Conservation (phyloP, 2,797 vertebrate species). For the Champsocephalus esox region DNA sequence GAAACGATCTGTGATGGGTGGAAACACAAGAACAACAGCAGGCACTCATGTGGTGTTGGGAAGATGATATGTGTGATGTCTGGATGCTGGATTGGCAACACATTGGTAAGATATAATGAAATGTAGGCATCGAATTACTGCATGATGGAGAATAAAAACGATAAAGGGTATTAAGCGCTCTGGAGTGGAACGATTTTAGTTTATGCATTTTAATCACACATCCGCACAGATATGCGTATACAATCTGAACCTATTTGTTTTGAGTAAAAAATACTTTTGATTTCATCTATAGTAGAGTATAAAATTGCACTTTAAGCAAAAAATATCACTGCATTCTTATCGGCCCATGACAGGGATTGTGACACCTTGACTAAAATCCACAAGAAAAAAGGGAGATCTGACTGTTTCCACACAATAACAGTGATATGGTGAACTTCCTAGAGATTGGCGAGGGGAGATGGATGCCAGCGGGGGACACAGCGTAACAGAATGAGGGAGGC, state of each 20-base stretch:
- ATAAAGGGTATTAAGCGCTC: conserved; percentile 32
- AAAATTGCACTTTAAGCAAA: conserved; percentile 4
- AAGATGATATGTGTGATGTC: conserved; percentile 76
- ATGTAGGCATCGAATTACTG: conserved; percentile 66
- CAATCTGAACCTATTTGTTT: conserved; percentile 28
- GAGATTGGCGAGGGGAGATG: conserved; percentile 33
- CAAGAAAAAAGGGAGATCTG: conserved; percentile 11
- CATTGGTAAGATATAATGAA: conserved; percentile 46
- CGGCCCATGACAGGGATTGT: background rate
- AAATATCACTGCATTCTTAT: conserved; percentile 6
- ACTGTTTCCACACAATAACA: conserved; percentile 37
- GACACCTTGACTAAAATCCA: conserved; percentile 18
- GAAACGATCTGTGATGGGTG: conserved; percentile 51
- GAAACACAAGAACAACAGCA: conserved; percentile 58
- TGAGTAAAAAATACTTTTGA: conserved; percentile 4
- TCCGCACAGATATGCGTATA: background rate
- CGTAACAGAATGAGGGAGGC: conserved; percentile 49
- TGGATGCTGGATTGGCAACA: conserved; percentile 50
- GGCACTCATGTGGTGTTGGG: conserved; percentile 68
- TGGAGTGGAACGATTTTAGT: conserved; percentile 20
- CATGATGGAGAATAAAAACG: conserved; percentile 44
- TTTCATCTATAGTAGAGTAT: conserved; percentile 1
- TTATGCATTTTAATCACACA: conserved; percentile 28
- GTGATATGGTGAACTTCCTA: conserved; percentile 27
- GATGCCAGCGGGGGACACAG: conserved; percentile 40